phyloP scores from a whole-genome alignment of 2,888 invertebrate species.

The Cecidostiba fungosa region DNA sequence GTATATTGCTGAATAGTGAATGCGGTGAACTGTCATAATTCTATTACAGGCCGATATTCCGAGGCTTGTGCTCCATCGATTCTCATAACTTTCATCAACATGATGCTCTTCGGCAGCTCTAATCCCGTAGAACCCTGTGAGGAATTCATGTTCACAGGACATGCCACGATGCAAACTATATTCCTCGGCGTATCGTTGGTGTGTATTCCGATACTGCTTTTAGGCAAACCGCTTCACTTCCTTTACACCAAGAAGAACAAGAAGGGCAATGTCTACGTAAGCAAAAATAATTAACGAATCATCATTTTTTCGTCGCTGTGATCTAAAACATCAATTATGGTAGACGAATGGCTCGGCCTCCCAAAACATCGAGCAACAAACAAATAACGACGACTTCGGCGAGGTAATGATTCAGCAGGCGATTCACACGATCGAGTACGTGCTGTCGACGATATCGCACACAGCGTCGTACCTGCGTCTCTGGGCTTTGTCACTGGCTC shows the following conservation, averaged over 20 bases:
- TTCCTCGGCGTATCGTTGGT: conserved; percentile 85
- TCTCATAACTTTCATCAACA: conserved; percentile 98
- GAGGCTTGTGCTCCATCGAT: conserved; percentile 94
- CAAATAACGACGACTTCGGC: conserved; percentile 84
- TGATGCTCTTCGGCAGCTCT: conserved; percentile 93
- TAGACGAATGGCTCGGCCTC: conserved; percentile 76
- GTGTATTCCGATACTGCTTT: conserved; percentile 89
- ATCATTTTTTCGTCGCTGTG: neutral
- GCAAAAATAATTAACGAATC: neutral
- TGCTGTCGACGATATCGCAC: conserved; percentile 97
- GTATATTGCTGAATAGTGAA: neutral
- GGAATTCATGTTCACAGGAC: conserved; percentile 84
- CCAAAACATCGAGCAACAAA: conserved; percentile 83
- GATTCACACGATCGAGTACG: conserved; percentile 98
- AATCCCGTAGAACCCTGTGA: conserved; percentile 83
- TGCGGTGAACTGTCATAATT: conserved; percentile 20
- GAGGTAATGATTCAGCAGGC: conserved; percentile 96
- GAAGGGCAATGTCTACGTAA: conserved; percentile 60
- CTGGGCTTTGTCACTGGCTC: conserved; percentile 98
- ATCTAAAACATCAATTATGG: neutral
- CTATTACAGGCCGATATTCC: conserved; percentile 74
- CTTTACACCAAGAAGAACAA: conserved; percentile 52
- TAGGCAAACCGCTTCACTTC: conserved; percentile 87
- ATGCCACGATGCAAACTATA: conserved; percentile 83
- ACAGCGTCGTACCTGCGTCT: conserved; percentile 97